Evolutionary conservation across 1,140 invertebrate genomes (phyloP).

Genomic region (Aphidius ervi): DNA sequence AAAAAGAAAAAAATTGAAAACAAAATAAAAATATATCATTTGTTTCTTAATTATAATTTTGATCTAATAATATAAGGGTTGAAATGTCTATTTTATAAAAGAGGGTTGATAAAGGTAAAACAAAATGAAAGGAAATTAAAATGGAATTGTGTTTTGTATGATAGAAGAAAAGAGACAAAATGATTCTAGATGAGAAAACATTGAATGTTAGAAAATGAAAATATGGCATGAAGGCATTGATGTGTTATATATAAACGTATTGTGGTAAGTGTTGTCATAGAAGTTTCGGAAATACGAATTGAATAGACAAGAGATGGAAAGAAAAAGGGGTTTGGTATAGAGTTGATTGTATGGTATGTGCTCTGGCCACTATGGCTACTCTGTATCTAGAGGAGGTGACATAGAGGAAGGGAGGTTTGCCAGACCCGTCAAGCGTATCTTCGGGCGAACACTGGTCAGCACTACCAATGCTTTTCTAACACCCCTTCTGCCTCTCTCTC

Average conservation of each 20-base stretch:
- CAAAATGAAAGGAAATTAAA: no score
- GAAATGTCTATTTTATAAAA: no score
- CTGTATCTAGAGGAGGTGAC: conserved; percentile 33
- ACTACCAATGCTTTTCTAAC: conserved; percentile 36
- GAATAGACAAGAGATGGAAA: conserved; percentile 37
- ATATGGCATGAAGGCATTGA: neutral
- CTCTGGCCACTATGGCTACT: conserved; percentile 9
- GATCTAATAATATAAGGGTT: no score
- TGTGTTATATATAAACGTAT: neutral
- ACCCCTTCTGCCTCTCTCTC: conserved; percentile 24
- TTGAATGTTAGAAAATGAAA: conserved; percentile 7
- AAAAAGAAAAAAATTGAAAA: no score
- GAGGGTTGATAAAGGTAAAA: no score
- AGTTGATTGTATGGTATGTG: conserved; percentile 19
- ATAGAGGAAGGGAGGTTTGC: conserved; percentile 28
- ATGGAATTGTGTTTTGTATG: no score
- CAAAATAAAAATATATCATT: no score
- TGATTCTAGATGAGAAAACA: conserved; percentile 11
- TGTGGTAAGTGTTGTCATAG: conserved; percentile 13
- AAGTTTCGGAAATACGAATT: conserved; percentile 43
- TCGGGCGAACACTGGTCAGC: conserved; percentile 47
- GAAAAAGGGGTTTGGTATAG: conserved; percentile 26
- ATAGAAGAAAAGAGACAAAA: neutral
- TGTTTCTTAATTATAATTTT: no score
- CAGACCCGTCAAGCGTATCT: conserved; percentile 49